Evolutionary conservation across 2,797 vertebrate species (phyloP).

Genomic region (Margarornis squamiger): DNA sequence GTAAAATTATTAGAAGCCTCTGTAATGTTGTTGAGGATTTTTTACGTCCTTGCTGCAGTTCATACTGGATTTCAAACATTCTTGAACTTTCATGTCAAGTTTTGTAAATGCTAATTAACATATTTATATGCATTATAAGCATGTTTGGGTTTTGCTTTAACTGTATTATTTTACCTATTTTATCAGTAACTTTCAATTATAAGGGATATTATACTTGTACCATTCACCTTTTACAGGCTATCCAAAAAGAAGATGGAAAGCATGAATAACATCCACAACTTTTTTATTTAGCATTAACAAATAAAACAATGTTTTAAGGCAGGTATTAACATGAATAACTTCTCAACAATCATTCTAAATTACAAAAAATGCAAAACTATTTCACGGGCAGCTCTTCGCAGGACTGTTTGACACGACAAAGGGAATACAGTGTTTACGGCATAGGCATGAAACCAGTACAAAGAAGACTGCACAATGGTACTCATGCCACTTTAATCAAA

Average conservation of each 20-base stretch:
- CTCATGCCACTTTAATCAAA: slow-evolving; percentile 41
- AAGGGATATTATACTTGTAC: neutral
- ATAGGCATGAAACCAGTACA: neutral
- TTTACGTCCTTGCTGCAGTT: neutral
- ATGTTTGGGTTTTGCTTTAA: neutral
- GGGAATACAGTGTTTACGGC: neutral
- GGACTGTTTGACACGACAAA: neutral
- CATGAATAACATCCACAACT: rapidly evolving
- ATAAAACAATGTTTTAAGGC: neutral
- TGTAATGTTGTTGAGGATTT: neutral
- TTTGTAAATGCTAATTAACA: neutral
- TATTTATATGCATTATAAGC: neutral
- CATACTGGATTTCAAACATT: neutral
- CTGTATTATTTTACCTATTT: neutral
- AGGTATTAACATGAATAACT: neutral
- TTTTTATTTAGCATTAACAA: neutral
- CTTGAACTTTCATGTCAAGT: neutral
- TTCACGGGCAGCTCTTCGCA: neutral
- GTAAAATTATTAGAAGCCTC: neutral
- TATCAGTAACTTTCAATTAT: neutral
- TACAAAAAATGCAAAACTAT: neutral
- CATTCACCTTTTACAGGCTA: neutral
- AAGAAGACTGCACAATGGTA: neutral
- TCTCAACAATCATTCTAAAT: neutral
- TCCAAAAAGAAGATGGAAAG: neutral